Evolutionary conservation across 2,113 vertebrate species (phyloP).

Genomic region (Tilapia sparmanii): DNA sequence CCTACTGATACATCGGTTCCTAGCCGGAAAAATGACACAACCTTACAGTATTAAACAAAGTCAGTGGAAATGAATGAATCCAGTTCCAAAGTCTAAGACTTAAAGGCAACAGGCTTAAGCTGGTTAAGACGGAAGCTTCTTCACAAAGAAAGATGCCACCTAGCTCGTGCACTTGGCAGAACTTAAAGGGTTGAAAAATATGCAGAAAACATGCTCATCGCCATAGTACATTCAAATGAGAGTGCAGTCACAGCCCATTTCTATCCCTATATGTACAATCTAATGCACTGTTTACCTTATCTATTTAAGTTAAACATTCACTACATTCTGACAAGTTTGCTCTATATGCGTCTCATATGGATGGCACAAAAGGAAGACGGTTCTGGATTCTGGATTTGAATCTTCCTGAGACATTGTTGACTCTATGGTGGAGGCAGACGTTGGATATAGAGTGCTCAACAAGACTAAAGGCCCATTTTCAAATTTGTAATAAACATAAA

Average conservation of each 20-base stretch:
- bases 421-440: not conserved
- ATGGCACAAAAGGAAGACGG: not conserved
- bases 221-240: not conserved
- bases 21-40: not conserved
- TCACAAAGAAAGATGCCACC: not conserved
- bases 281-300: not conserved
- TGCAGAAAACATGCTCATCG: not conserved
- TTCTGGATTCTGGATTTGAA: not conserved
- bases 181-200: not conserved
- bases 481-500: not conserved
- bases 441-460: not conserved
- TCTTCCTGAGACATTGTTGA: not conserved
- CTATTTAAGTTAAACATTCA: not conserved
- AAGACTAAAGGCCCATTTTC: not conserved
- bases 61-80: not conserved
- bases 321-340: not conserved
- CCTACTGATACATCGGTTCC: not conserved
- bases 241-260: not conserved
- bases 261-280: not conserved
- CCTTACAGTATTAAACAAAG: not conserved
- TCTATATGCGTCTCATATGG: not conserved
- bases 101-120: not conserved
- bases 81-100: not conserved
- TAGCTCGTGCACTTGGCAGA: not conserved
- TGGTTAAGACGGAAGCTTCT: not conserved